Conservation (phyloP, 1,140 invertebrate species). For the Diuraphis noxia region DNA sequence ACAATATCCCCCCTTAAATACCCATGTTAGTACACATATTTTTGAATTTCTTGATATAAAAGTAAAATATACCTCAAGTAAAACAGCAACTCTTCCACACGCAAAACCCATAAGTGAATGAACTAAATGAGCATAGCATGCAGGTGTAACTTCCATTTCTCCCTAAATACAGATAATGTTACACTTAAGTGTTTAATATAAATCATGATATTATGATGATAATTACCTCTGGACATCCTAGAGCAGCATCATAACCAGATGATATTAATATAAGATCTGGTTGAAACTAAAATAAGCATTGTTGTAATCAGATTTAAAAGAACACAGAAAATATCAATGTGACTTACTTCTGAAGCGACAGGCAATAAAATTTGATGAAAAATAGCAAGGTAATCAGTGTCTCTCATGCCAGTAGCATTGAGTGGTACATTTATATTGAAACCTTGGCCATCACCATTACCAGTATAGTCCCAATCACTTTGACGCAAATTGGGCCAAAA, state of each 20-base stretch:
- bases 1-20: conserved; percentile 83
- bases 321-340: not conserved
- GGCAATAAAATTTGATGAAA: conserved; percentile 88
- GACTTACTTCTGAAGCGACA: conserved; percentile 82
- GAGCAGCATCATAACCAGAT: conserved; percentile 86
- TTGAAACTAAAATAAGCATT: conserved; percentile 70
- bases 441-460: conserved; percentile 74
- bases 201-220: not conserved
- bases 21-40: conserved; percentile 10
- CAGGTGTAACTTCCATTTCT: conserved; percentile 87
- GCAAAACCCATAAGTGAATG: conserved; percentile 75
- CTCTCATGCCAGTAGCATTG: conserved; percentile 80
- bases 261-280: conserved; percentile 86
- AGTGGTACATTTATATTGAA: conserved; percentile 94
- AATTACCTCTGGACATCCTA: conserved; percentile 84
- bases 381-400: conserved; percentile 88
- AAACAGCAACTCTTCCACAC: conserved; percentile 75
- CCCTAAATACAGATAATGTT: conserved; percentile 66
- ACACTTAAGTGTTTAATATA: not conserved
- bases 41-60: not conserved
- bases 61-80: conserved; percentile 72
- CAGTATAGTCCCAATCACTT: conserved; percentile 84
- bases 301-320: not conserved
- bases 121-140: conserved; percentile 82
- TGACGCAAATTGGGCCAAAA: conserved; percentile 94